phyloP scores from a whole-genome alignment of 2,888 invertebrate genomes.

The Leucania comma region DNA sequence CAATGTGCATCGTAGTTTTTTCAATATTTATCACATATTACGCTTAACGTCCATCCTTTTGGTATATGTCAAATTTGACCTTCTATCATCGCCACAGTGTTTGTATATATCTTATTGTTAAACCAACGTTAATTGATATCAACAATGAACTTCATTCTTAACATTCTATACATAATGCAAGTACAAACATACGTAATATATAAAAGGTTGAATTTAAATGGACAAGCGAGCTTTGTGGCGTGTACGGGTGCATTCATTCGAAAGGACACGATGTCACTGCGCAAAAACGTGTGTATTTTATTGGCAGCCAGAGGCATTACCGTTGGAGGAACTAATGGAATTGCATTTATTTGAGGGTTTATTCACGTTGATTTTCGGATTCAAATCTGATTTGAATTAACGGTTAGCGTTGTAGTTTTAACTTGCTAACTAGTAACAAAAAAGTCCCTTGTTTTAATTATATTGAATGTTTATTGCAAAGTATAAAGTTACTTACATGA shows the following conservation, averaged over 20 bases:
- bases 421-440: background rate
- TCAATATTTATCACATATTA: background rate
- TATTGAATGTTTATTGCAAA: background rate
- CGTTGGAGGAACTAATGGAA: slow-evolving; percentile 23
- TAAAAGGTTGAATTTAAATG: slow-evolving; percentile 43
- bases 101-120: slow-evolving; percentile 1
- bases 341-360: slow-evolving; percentile 38
- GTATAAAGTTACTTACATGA: background rate
- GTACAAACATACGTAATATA: slow-evolving; percentile 20
- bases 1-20: slow-evolving; percentile 2
- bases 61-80: background rate
- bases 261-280: slow-evolving; percentile 48
- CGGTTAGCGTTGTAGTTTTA: background rate
- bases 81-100: background rate
- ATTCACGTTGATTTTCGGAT: slow-evolving; percentile 16
- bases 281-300: slow-evolving; percentile 49
- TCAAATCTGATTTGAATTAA: slow-evolving; percentile 14
- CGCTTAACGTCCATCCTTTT: background rate
- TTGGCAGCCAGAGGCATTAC: slow-evolving; percentile 49
- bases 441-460: background rate
- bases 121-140: background rate
- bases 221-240: slow-evolving; percentile 34
- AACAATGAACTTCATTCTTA: slow-evolving; percentile 13
- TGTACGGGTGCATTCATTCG: slow-evolving; percentile 49
- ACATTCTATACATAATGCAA: slow-evolving; percentile 6